Evolutionary conservation across 2,888 invertebrate genomes (phyloP).

Genomic region (Lasioglossum vierecki): DNA sequence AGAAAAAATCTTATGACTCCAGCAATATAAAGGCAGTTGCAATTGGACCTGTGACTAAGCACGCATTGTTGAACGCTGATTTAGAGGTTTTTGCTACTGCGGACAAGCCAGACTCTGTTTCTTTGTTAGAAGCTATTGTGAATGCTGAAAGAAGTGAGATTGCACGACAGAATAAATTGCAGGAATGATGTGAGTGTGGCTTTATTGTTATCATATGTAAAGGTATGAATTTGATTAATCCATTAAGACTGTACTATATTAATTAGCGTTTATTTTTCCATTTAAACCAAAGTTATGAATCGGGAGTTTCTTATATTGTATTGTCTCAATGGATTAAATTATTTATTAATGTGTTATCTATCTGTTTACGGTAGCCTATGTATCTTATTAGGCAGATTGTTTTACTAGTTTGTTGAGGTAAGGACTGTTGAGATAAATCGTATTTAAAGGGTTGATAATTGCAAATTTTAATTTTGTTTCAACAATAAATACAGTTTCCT

Average conservation of each 20-base stretch:
- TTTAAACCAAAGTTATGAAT: not conserved
- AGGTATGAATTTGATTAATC: conserved; percentile 27
- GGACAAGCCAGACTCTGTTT: conserved; percentile 78
- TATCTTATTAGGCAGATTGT: conserved; percentile 31
- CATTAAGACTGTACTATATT: conserved; percentile 23
- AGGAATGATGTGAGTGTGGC: conserved; percentile 27
- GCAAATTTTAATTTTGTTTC: conserved; percentile 24
- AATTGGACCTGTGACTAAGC: conserved; percentile 80
- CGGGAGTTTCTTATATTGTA: not conserved
- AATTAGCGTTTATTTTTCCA: not conserved
- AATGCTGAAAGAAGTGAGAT: conserved; percentile 39
- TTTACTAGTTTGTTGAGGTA: not conserved
- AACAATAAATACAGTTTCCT: conserved; percentile 56
- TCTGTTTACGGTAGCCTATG: not conserved
- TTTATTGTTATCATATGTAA: conserved; percentile 35
- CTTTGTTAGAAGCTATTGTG: conserved; percentile 74
- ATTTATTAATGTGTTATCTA: conserved; percentile 18
- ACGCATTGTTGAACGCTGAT: conserved; percentile 73
- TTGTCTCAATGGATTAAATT: conserved; percentile 11
- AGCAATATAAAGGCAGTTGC: conserved; percentile 75
- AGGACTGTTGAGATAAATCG: not conserved
- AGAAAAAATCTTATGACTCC: conserved; percentile 51
- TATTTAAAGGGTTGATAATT: not conserved
- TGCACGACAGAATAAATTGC: conserved; percentile 1
- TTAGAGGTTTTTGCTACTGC: conserved; percentile 73